A percentile compares a stretch with the other conserved stretches of the same genome.
Conservation (phyloP, 2,888 invertebrate species). For the Lobophora halterata region DNA sequence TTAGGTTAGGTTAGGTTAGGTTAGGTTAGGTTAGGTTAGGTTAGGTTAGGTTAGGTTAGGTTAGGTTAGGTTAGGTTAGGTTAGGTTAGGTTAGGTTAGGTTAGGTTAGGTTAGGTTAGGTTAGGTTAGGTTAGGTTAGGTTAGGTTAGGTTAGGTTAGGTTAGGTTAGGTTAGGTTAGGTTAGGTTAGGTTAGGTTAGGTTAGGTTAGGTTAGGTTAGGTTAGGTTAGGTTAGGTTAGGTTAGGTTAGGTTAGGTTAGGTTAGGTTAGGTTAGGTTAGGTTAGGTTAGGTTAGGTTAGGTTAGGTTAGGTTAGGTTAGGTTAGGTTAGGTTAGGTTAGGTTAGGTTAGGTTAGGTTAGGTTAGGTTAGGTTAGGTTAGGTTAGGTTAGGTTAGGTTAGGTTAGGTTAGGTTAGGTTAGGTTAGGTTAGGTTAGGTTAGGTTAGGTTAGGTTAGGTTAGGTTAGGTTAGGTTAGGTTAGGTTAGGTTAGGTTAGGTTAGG, state of each 20-base stretch:
- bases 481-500: slow-evolving; percentile 23
- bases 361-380: slow-evolving; percentile 15
- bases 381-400: slow-evolving; percentile 17
- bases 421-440: slow-evolving; percentile 20
- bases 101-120: slow-evolving; percentile 23
- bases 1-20: slow-evolving; percentile 29
- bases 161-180: slow-evolving; percentile 30
- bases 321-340: slow-evolving; percentile 20
- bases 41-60: slow-evolving; percentile 32
- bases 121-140: slow-evolving; percentile 28
- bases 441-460: slow-evolving; percentile 23
- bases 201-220: slow-evolving; percentile 31
- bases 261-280: slow-evolving; percentile 25
- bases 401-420: slow-evolving; percentile 20
- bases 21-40: slow-evolving; percentile 31
- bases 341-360: slow-evolving; percentile 16
- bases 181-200: slow-evolving; percentile 30
- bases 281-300: slow-evolving; percentile 23
- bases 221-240: slow-evolving; percentile 29
- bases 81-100: slow-evolving; percentile 29
- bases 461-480: slow-evolving; percentile 24
- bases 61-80: slow-evolving; percentile 28
- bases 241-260: slow-evolving; percentile 27
- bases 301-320: slow-evolving; percentile 26
- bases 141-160: slow-evolving; percentile 29